Evolutionary conservation across 2,888 invertebrate genomes (phyloP).

Genomic region (Xestia c-nigrum): DNA sequence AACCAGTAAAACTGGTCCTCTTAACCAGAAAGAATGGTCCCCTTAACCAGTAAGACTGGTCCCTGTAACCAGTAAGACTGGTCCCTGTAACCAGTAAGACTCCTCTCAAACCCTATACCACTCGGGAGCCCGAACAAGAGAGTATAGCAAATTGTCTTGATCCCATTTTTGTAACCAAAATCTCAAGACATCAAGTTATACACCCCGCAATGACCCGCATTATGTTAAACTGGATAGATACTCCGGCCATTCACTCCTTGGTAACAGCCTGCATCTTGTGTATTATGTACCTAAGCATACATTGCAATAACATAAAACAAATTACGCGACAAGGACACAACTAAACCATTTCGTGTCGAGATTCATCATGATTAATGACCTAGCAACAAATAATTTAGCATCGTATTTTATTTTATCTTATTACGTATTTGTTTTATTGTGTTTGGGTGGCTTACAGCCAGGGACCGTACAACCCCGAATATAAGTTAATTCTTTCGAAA

Average conservation of each 20-base stretch:
- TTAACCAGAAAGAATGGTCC: too few relatives aligned
- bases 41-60: too few relatives aligned
- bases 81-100: too few relatives aligned
- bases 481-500: too few relatives aligned
- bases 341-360: background rate
- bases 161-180: background rate
- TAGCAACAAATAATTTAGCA: background rate
- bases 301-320: background rate
- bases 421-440: too few relatives aligned
- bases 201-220: background rate
- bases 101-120: fast-evolving
- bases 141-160: background rate
- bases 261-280: background rate
- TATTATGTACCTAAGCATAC: background rate
- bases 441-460: too few relatives aligned
- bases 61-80: too few relatives aligned
- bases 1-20: too few relatives aligned
- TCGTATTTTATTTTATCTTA: too few relatives aligned
- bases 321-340: background rate
- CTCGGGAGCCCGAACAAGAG: background rate
- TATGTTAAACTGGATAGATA: background rate
- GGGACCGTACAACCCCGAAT: too few relatives aligned
- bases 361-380: conserved; percentile 6
- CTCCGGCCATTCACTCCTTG: background rate
- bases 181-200: background rate